Percentiles rank a stretch among this genome's conserved stretches.
These are phyloP conservation scores for Lasiurus cinereus DNA, from an alignment of 2,113 vertebrate species.

Conservation along the genomic window DNA sequence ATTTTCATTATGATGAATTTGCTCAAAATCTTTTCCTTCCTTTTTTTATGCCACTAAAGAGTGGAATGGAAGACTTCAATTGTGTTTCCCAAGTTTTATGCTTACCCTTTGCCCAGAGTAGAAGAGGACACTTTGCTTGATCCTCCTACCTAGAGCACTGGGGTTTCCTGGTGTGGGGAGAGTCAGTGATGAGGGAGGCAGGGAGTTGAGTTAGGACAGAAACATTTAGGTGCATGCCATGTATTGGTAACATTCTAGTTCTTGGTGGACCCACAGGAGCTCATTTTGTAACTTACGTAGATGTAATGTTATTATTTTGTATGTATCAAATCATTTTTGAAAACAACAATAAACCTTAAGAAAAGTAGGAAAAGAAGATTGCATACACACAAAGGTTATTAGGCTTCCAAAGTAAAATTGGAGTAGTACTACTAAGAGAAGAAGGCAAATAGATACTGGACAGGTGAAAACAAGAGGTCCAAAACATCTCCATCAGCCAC, in stretches of 20 bases:
- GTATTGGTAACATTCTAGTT: conserved; percentile 29
- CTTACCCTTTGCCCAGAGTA: not conserved
- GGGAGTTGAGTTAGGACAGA: not conserved
- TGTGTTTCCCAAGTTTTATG: not conserved
- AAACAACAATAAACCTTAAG: conserved; percentile 54
- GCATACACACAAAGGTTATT: not conserved
- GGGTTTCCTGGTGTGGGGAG: not conserved
- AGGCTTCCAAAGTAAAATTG: conserved; percentile 9
- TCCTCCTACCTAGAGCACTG: not conserved
- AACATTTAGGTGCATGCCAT: not conserved
- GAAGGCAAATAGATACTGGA: not conserved
- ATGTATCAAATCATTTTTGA: conserved; percentile 28
- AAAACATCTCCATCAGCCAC: not conserved
- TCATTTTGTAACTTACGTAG: conserved; percentile 22
- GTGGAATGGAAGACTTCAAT: not conserved
- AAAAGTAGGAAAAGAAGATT: not conserved
- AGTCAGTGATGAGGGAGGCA: not conserved
- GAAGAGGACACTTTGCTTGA: conserved; percentile 20
- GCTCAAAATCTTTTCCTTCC: not conserved
- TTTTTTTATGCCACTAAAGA: not conserved
- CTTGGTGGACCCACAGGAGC: not conserved
- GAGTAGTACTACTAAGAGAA: not conserved
- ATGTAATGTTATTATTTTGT: conserved; percentile 37
- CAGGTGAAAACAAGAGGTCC: not conserved
- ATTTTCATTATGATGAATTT: conserved; percentile 41